phyloP scores from a whole-genome alignment of 2,888 invertebrate genomes.

The Neoascia interrupta region DNA sequence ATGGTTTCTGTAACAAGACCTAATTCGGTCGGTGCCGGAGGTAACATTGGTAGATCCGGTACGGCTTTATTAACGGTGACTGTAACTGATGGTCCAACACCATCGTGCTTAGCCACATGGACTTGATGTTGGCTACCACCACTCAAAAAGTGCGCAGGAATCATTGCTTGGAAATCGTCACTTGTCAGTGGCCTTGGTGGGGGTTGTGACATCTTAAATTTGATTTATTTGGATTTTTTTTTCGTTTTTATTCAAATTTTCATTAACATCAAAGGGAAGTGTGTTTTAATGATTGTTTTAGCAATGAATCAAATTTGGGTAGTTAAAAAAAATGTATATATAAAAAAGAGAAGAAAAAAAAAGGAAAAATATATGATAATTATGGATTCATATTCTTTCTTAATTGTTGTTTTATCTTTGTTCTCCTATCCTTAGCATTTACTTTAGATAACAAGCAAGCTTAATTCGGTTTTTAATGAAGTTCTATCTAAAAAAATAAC shows the following conservation, averaged over 20 bases:
- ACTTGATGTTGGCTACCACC: conserved; percentile 86
- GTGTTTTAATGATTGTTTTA: conserved; percentile 66
- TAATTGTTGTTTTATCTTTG: conserved; percentile 18
- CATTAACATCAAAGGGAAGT: conserved; percentile 65
- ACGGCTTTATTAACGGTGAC: conserved; percentile 90
- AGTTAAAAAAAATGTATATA: conserved; percentile 61
- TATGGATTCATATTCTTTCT: conserved; percentile 38
- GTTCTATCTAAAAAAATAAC: conserved; percentile 4
- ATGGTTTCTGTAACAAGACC: conserved; percentile 96
- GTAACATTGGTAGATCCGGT: conserved; percentile 86
- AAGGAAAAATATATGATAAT: conserved; percentile 70
- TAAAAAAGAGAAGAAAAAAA: conserved; percentile 69
- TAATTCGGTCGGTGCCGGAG: conserved; percentile 90
- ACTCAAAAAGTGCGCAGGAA: conserved; percentile 94
- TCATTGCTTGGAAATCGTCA: conserved; percentile 97
- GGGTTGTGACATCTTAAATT: conserved; percentile 72
- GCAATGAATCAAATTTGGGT: conserved; percentile 52
- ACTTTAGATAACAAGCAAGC: conserved; percentile 29
- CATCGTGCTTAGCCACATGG: conserved; percentile 79
- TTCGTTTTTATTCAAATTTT: conserved; percentile 70
- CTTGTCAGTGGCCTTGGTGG: conserved; percentile 91
- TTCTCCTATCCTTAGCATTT: conserved; percentile 39
- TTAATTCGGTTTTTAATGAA: conserved; percentile 8
- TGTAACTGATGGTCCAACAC: conserved; percentile 83
- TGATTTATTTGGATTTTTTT: conserved; percentile 67